Evolutionary conservation across 1,140 invertebrate genomes (phyloP), one percentile per base, ranked within the genome.

Genomic region (Panagrolaimus sp.): DNA sequence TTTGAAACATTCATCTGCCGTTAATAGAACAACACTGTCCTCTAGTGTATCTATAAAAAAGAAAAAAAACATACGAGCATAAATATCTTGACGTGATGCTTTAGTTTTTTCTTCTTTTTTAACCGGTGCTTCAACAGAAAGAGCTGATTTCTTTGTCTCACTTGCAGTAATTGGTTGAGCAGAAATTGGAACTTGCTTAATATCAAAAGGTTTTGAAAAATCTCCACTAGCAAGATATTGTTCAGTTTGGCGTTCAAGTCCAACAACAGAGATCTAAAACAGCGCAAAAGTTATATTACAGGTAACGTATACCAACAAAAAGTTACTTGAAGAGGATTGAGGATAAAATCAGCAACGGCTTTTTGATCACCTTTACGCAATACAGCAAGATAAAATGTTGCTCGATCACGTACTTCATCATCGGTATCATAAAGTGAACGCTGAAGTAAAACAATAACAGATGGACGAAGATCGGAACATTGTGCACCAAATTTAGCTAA

Each of bases 391-490:
- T 96, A 98, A 81, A 96, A 96, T 0, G 94, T 95, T n/a, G 96
- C 95, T 62, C 96, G 87, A 86, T 99, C 96, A 31, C 96, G 87
- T 0, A 98, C 96, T 87, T 99, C 96, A 85, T 99, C 96, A 84
- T 99, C 96, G 0, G 90, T 90, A 84, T 99, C 96, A 84, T 98
- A 87, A 83, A 95, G 90, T 83, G 93, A 98, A 9, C 96, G 89
- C 13, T 89, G 88, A 31, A 89, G 76, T 7, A 89, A 78, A 44
- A 89, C 88, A 72, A 88, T 79, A 74, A 98, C 91, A 83, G 96
- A 96, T 14, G 90, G 89, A 42, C 96, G 83, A 2, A 99, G 84
- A 77, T 91, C 89, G 0, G 93, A 91, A 85, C 93, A 96, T 67
- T 91, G 89, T 8, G 95, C 95, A 9, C 94, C 96, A 85, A 99